These are phyloP conservation scores for Orthonevra nobilis DNA, from an alignment of 2,888 invertebrate species.

Conservation along the genomic window DNA sequence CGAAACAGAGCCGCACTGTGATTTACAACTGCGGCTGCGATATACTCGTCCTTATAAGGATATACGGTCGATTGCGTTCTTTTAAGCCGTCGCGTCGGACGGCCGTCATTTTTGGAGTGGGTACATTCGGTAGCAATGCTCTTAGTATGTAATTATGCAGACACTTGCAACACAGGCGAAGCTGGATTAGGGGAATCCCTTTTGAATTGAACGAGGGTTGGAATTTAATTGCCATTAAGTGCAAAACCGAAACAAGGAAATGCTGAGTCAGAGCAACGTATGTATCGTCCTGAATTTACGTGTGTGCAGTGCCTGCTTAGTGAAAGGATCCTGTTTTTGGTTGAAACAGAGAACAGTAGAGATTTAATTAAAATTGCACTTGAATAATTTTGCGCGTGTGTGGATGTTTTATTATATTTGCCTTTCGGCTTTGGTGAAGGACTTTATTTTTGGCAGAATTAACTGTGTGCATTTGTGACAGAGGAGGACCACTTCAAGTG, in stretches of 20 bases:
- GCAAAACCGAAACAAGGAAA: slow-evolving; percentile 66
- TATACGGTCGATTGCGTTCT: slow-evolving; percentile 51
- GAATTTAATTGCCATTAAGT: slow-evolving; percentile 69
- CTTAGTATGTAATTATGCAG: slow-evolving; percentile 70
- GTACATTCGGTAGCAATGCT: slow-evolving; percentile 56
- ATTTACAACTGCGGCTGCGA: slow-evolving; percentile 44
- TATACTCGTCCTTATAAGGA: slow-evolving; percentile 40
- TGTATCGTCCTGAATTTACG: neutral
- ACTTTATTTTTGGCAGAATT: slow-evolving; percentile 45
- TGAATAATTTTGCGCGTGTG: slow-evolving; percentile 32
- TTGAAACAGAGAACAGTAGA: slow-evolving; percentile 45
- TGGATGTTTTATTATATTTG: slow-evolving; percentile 24
- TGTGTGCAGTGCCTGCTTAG: slow-evolving; percentile 10
- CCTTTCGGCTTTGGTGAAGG: slow-evolving; percentile 48
- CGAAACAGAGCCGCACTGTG: slow-evolving; percentile 34
- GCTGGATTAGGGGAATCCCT: slow-evolving; percentile 2
- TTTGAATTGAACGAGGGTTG: slow-evolving; percentile 42
- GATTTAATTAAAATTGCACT: slow-evolving; percentile 67
- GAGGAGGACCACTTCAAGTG: no score
- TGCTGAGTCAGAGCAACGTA: slow-evolving; percentile 49
- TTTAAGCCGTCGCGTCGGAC: slow-evolving; percentile 28
- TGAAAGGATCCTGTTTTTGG: slow-evolving; percentile 27
- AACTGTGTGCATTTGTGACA: no score
- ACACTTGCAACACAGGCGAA: slow-evolving; percentile 63
- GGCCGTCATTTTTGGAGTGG: slow-evolving; percentile 15